Percentiles rank a stretch among this genome's conserved stretches.
phyloP scores from a whole-genome alignment of 2,797 vertebrate species.

The Yasuhikotakia modesta region DNA sequence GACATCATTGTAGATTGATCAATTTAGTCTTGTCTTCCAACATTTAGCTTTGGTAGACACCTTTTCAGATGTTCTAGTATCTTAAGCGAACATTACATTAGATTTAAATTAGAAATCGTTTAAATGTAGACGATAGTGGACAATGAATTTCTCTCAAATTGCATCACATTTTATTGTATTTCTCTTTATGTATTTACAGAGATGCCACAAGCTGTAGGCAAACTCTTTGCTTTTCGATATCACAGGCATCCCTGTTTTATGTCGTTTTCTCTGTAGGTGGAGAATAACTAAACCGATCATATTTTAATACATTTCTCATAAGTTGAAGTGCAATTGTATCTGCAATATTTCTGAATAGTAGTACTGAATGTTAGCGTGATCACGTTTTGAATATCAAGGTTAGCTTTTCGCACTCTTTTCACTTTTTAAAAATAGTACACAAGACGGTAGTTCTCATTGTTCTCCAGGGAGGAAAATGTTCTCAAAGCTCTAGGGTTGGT shows the following conservation, averaged over 20 bases:
- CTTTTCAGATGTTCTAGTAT: constrained; percentile 33
- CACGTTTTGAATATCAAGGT: constrained; percentile 9
- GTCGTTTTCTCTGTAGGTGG: constrained; percentile 10
- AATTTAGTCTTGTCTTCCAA: constrained; percentile 9
- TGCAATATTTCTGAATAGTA: constrained; percentile 45
- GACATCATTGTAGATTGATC: constrained; percentile 16
- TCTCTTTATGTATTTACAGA: constrained; percentile 11
- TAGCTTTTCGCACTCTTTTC: background rate
- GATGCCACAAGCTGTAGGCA: constrained; percentile 1
- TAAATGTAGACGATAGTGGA: constrained; percentile 7
- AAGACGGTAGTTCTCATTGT: constrained; percentile 15
- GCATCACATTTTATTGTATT: background rate
- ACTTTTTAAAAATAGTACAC: constrained; percentile 12
- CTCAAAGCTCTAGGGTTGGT: constrained; percentile 17
- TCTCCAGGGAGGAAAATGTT: constrained; percentile 24
- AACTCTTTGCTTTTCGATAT: background rate
- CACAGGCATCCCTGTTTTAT: constrained; percentile 6
- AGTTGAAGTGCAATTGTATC: constrained; percentile 36
- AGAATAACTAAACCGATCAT: constrained; percentile 7
- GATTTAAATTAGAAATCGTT: constrained; percentile 5
- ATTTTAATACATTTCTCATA: constrained; percentile 1
- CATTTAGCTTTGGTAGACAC: constrained; percentile 17
- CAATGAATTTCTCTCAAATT: background rate
- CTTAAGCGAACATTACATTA: constrained; percentile 12
- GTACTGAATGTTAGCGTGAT: constrained; percentile 44